phyloP scores from a whole-genome alignment of 2,888 invertebrate genomes.

The Hypercompe scribonia region DNA sequence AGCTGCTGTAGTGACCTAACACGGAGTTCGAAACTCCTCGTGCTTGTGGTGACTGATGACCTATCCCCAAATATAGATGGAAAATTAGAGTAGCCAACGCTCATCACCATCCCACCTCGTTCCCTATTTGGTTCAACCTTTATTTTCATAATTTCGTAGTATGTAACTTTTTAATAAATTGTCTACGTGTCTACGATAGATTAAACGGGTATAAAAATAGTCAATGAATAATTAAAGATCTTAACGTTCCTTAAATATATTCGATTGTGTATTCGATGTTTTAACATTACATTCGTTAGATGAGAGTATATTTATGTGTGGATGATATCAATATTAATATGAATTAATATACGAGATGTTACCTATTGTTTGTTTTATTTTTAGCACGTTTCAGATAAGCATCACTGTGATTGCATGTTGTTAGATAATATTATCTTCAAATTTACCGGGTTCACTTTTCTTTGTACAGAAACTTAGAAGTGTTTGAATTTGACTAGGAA shows the following conservation, averaged over 20 bases:
- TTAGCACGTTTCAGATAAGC: no score
- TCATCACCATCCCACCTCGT: neutral
- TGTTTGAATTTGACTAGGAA: no score
- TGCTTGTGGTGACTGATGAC: neutral
- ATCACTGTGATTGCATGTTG: no score
- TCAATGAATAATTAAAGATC: conserved; percentile 60
- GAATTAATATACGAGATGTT: conserved; percentile 78
- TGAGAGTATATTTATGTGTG: conserved; percentile 66
- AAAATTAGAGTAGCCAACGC: neutral
- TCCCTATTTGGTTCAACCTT: neutral
- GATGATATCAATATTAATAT: conserved; percentile 63
- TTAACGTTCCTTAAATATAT: conserved; percentile 67
- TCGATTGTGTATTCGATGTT: conserved; percentile 70
- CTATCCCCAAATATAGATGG: neutral
- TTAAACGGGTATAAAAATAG: conserved; percentile 54
- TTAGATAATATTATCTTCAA: no score
- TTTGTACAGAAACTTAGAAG: no score
- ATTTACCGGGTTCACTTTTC: no score
- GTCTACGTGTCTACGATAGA: conserved; percentile 30
- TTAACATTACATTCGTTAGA: conserved; percentile 63
- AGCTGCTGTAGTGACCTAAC: neutral
- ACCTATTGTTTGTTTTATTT: conserved; percentile 53
- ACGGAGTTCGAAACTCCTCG: neutral
- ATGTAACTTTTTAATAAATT: conserved; percentile 26
- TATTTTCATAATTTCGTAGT: conserved; percentile 20